Evolutionary conservation across 2,113 vertebrate species (phyloP).

Genomic region (Cariama cristata): DNA sequence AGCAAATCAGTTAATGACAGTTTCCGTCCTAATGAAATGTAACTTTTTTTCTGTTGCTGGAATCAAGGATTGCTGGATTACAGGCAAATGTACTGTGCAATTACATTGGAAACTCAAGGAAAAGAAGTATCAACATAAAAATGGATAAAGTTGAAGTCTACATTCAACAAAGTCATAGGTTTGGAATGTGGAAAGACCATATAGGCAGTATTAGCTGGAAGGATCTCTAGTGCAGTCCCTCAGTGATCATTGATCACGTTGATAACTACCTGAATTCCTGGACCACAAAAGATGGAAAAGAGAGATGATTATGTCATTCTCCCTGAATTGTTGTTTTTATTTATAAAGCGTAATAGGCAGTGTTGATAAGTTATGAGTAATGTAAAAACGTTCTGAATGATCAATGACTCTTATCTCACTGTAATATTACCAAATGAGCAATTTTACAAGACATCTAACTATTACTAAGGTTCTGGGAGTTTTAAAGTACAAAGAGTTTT

Average conservation of each 20-base stretch:
- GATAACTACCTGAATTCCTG: background rate
- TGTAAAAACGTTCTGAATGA: background rate
- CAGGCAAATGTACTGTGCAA: background rate
- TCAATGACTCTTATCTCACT: background rate
- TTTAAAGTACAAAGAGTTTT: background rate
- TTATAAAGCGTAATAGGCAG: background rate
- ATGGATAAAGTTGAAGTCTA: background rate
- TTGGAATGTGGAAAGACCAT: background rate
- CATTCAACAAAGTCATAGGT: background rate
- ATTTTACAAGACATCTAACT: background rate
- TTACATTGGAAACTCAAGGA: background rate
- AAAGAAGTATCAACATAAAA: background rate
- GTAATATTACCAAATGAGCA: background rate
- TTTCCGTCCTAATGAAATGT: background rate
- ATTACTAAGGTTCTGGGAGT: background rate
- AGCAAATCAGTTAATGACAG: background rate
- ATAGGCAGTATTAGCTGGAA: background rate
- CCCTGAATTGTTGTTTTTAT: background rate
- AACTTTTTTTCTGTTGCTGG: background rate
- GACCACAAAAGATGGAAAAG: background rate
- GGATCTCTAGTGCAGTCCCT: background rate
- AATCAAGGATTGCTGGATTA: background rate
- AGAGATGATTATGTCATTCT: background rate
- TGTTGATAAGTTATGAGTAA: background rate
- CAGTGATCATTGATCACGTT: background rate